Evolutionary conservation across 2,797 vertebrate genomes (phyloP).

Genomic region (Halcyon leucocephala): DNA sequence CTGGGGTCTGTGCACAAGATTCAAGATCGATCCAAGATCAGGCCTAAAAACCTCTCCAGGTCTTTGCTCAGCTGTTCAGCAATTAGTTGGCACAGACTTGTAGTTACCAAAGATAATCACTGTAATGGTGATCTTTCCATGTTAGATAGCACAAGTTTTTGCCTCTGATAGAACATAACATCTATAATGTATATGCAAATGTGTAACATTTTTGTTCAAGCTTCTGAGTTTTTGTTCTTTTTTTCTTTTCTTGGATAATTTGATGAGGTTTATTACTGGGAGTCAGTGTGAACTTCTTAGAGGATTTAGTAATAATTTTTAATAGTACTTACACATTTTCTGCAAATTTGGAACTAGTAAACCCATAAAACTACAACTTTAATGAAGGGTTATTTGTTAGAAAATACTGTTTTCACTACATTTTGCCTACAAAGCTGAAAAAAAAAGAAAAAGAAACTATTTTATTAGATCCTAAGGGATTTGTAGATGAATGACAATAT

Average conservation of each 20-base stretch:
- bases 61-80: neutral
- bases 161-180: neutral
- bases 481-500: neutral
- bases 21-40: neutral
- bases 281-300: neutral
- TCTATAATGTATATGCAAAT: neutral
- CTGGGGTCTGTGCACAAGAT: neutral
- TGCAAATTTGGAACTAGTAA: neutral
- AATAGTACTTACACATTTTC: neutral
- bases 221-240: neutral
- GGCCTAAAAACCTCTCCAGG: neutral
- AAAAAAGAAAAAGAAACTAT: neutral
- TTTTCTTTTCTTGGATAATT: neutral
- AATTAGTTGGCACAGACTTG: neutral
- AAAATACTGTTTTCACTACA: neutral
- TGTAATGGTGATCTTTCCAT: neutral
- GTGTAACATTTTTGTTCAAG: fast-evolving
- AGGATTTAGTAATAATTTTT: neutral
- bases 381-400: neutral
- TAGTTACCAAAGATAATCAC: neutral
- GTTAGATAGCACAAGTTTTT: neutral
- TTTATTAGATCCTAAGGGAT: neutral
- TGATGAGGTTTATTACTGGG: neutral
- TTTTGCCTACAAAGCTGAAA: neutral
- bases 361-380: neutral